Evolutionary conservation across 2,113 vertebrate genomes (phyloP).

Genomic region (Trogon melanurus): DNA sequence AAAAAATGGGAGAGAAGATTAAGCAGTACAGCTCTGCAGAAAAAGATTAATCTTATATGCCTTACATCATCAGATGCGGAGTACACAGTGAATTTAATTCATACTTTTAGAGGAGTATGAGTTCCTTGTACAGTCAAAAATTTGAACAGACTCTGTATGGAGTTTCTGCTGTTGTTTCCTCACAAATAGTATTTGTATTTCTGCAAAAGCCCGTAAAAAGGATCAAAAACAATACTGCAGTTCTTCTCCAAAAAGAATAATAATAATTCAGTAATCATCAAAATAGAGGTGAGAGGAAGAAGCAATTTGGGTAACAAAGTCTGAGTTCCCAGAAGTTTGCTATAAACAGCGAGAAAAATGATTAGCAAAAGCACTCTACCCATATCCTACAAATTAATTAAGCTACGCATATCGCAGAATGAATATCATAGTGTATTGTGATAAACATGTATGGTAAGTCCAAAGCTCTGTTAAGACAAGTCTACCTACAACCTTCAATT

Average conservation of each 20-base stretch:
- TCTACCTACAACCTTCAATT: not conserved
- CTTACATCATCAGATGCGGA: not conserved
- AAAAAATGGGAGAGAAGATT: not conserved
- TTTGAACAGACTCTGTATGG: not conserved
- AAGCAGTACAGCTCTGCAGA: not conserved
- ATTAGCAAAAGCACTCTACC: not conserved
- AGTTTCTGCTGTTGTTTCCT: not conserved
- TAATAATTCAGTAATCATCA: not conserved
- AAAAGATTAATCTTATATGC: accelerated
- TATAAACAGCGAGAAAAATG: not conserved
- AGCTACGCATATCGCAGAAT: not conserved
- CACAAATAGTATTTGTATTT: not conserved
- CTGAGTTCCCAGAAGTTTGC: not conserved
- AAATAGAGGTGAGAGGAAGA: not conserved
- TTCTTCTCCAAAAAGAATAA: not conserved
- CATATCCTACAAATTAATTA: not conserved
- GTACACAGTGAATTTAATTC: not conserved
- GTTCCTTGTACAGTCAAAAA: not conserved
- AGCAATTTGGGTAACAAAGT: not conserved
- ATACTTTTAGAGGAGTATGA: not conserved
- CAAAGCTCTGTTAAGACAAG: not conserved
- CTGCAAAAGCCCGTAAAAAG: not conserved
- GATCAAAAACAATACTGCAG: accelerated
- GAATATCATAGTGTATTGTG: not conserved
- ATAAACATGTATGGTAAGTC: not conserved